Percentiles rank a stretch among this genome's conserved stretches.
Evolutionary conservation across 2,797 vertebrate genomes (phyloP).

Genomic region (Pangasius larnaudii): DNA sequence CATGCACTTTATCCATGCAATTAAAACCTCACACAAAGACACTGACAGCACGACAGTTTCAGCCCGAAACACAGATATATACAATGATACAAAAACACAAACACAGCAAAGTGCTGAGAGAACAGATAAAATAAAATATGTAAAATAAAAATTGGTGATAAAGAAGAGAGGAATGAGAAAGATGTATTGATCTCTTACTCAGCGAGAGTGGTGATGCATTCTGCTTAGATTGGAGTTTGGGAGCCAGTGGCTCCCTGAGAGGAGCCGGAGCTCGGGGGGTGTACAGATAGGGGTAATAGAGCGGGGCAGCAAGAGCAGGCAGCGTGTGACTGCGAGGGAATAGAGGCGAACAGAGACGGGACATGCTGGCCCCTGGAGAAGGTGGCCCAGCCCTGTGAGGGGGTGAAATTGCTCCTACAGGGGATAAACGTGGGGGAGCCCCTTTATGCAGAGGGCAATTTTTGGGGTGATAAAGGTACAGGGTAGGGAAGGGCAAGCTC

Average conservation of each 20-base stretch:
- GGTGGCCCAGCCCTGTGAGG: conserved; percentile 77
- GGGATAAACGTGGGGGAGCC: conserved; percentile 84
- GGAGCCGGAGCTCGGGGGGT: conserved; percentile 68
- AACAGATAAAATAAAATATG: conserved; percentile 34
- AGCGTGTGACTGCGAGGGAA: conserved; percentile 88
- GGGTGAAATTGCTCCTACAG: conserved; percentile 86
- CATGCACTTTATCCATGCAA: conserved; percentile 46
- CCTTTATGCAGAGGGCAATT: conserved; percentile 79
- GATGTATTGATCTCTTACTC: conserved; percentile 76
- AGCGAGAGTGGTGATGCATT: conserved; percentile 70
- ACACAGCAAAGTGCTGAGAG: conserved; percentile 28
- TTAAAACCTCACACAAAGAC: conserved; percentile 32
- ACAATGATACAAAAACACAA: conserved; percentile 47
- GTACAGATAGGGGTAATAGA: conserved; percentile 82
- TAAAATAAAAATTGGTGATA: conserved; percentile 34
- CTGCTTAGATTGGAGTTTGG: conserved; percentile 75
- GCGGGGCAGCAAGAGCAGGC: conserved; percentile 81
- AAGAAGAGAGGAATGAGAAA: conserved; percentile 44
- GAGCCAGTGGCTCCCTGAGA: conserved; percentile 62
- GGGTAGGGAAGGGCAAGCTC: conserved; percentile 71
- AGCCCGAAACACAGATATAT: conserved; percentile 5
- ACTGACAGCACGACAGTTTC: conserved; percentile 17
- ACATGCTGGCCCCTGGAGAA: conserved; percentile 73
- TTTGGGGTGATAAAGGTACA: conserved; percentile 77
- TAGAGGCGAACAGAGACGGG: conserved; percentile 83